A percentile compares a stretch with the other conserved stretches of the same genome.
phyloP scores from a whole-genome alignment of 2,797 vertebrate genomes.

The Apogon hyalosoma region DNA sequence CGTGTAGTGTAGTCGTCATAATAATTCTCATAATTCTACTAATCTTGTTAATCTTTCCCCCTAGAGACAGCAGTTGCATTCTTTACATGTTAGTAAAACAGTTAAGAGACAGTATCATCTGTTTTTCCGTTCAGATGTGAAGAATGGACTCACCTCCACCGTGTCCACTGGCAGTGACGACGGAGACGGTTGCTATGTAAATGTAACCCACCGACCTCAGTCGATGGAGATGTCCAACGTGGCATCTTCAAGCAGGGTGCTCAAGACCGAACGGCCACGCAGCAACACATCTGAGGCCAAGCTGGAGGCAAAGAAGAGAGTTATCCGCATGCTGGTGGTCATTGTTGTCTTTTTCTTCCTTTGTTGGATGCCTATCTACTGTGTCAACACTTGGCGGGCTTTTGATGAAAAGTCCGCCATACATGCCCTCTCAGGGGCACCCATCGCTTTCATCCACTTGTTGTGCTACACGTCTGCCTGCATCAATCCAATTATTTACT shows the following conservation, averaged over 20 bases:
- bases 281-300: constrained; percentile 89
- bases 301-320: constrained; percentile 93
- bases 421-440: constrained; percentile 87
- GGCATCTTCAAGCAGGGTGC: constrained; percentile 50
- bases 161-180: constrained; percentile 79
- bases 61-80: too few relatives aligned
- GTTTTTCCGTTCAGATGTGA: constrained; percentile 74
- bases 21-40: too few relatives aligned
- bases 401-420: constrained; percentile 86
- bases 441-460: constrained; percentile 96
- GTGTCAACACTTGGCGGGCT: constrained; percentile 94
- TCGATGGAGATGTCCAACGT: constrained; percentile 90
- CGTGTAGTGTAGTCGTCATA: too few relatives aligned
- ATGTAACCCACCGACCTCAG: constrained; percentile 77
- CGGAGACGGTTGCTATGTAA: constrained; percentile 92
- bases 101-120: constrained; percentile 4
- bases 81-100: too few relatives aligned
- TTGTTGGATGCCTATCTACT: constrained; percentile 96
- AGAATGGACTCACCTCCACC: constrained; percentile 73
- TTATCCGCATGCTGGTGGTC: constrained; percentile 95
- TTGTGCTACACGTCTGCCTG: constrained; percentile 92
- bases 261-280: constrained; percentile 79
- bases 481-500: constrained; percentile 96
- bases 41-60: too few relatives aligned
- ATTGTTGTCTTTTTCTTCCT: constrained; percentile 94